A percentile compares a stretch with the other conserved stretches of the same genome.
These are phyloP conservation scores for Lithodes maja DNA, from an alignment of 2,888 invertebrate species.

Conservation along the genomic window DNA sequence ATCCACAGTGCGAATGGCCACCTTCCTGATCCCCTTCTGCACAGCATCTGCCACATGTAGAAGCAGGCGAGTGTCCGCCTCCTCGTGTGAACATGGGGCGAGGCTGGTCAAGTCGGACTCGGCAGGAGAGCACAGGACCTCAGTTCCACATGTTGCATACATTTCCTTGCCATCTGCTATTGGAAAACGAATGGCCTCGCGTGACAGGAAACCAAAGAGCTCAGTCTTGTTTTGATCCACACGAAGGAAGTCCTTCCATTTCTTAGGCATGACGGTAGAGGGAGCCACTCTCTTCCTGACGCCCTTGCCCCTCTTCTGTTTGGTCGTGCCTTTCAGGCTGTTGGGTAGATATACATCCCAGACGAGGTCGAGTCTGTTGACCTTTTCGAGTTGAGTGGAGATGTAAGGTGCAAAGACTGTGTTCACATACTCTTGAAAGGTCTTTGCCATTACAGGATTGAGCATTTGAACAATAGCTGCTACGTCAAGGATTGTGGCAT, in stretches of 20 bases:
- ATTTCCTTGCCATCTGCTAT: background rate
- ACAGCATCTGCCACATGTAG: too few relatives aligned
- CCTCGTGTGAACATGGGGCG: background rate
- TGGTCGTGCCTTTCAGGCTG: background rate
- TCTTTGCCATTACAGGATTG: too few relatives aligned
- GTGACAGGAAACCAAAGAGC: conserved; percentile 19
- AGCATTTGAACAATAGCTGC: too few relatives aligned
- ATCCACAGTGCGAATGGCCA: too few relatives aligned
- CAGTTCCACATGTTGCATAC: conserved; percentile 7
- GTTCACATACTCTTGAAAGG: too few relatives aligned
- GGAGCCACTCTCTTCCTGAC: background rate
- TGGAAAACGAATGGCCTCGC: background rate
- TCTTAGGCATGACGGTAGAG: background rate
- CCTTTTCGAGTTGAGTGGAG: too few relatives aligned
- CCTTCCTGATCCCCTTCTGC: too few relatives aligned
- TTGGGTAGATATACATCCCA: background rate
- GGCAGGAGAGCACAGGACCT: background rate
- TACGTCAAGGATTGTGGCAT: too few relatives aligned
- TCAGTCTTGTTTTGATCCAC: conserved; percentile 5
- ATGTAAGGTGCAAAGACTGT: too few relatives aligned
- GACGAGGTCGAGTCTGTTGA: too few relatives aligned
- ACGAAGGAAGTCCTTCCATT: conserved; percentile 12
- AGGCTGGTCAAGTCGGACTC: background rate
- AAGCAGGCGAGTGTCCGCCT: too few relatives aligned
- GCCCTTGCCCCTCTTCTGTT: conserved; percentile 7